Evolutionary conservation across 2,888 invertebrate species (phyloP).

Genomic region (Agrotis puta): DNA sequence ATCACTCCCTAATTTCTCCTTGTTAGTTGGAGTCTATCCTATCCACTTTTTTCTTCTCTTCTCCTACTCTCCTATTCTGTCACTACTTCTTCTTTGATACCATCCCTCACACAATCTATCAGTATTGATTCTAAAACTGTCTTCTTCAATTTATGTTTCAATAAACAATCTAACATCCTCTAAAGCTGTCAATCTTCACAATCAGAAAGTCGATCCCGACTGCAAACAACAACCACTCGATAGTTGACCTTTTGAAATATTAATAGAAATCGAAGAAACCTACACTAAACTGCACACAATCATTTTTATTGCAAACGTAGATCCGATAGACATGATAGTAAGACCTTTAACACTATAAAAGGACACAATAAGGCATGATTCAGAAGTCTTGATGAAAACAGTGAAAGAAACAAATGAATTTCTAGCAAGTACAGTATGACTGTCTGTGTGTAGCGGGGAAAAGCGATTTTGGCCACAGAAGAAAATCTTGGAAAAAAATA

Average conservation of each 20-base stretch:
- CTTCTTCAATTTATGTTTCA: neutral
- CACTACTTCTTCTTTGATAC: neutral
- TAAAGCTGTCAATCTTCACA: constrained; percentile 25
- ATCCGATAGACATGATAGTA: constrained; percentile 46
- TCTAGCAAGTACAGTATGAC: neutral
- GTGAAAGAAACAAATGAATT: neutral
- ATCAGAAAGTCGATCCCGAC: constrained; percentile 39
- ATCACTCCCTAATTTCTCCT: neutral
- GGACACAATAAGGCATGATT: neutral
- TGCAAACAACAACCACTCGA: constrained; percentile 32
- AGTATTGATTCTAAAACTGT: neutral
- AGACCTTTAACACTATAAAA: constrained; percentile 53
- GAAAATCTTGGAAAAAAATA: no score
- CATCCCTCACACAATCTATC: neutral
- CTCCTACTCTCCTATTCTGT: neutral
- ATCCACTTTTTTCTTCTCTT: neutral
- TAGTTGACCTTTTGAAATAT: constrained; percentile 50
- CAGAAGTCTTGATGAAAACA: constrained; percentile 29
- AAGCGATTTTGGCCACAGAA: no score
- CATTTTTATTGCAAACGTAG: constrained; percentile 51
- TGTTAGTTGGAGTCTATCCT: neutral
- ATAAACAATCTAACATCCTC: constrained; percentile 16
- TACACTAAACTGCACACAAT: constrained; percentile 30
- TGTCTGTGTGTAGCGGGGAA: neutral
- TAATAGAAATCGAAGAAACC: constrained; percentile 49